Percentiles rank a stretch among this genome's conserved stretches.
phyloP scores from a whole-genome alignment of 2,888 invertebrate genomes.

The Mimas tiliae region DNA sequence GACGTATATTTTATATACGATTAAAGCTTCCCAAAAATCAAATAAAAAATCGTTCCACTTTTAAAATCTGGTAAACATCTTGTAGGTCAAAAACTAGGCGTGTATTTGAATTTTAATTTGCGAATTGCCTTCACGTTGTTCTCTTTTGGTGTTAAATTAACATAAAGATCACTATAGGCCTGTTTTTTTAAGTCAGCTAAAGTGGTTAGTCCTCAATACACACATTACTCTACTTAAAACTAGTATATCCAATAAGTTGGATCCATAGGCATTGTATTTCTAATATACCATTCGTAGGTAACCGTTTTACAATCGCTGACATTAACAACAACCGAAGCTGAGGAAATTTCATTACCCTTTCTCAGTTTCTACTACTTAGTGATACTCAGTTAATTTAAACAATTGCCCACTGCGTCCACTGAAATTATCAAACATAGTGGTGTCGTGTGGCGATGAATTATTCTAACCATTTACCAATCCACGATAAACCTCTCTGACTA shows the following conservation, averaged over 20 bases:
- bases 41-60: not conserved
- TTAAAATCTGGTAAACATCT: slow-evolving; percentile 4
- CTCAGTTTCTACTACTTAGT: not conserved
- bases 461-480: no score
- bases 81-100: slow-evolving; percentile 2
- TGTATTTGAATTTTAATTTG: slow-evolving; percentile 18
- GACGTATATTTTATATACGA: not conserved
- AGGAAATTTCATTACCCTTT: not conserved
- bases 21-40: not conserved
- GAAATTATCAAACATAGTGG: not conserved
- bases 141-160: slow-evolving; percentile 18
- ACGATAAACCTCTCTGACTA: no score
- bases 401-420: not conserved
- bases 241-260: not conserved
- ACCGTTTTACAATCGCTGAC: no score
- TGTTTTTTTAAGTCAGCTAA: not conserved
- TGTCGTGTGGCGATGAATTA: no score
- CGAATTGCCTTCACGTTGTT: slow-evolving; percentile 12
- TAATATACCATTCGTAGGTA: no score
- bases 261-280: not conserved
- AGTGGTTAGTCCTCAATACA: not conserved
- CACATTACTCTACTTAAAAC: not conserved
- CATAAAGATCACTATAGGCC: slow-evolving; percentile 5
- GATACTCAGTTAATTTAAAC: not conserved
- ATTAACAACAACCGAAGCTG: no score